Conservation (phyloP, 2,888 invertebrate genomes). For the Ophion ventricosus region DNA sequence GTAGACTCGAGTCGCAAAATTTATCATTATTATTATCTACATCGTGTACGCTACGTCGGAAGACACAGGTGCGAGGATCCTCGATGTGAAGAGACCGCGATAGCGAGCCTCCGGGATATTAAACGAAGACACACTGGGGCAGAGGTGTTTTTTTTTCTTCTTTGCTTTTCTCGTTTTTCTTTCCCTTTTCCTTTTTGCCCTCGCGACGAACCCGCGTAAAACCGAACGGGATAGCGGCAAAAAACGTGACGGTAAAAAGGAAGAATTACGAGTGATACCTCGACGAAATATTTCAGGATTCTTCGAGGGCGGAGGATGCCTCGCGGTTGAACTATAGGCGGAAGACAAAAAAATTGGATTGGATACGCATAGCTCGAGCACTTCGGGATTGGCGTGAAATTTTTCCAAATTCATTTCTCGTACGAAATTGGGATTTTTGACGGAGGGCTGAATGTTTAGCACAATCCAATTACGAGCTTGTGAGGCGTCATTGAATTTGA, state of each 20-base stretch:
- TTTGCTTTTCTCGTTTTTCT: conserved; percentile 11
- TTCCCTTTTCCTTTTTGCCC: conserved; percentile 4
- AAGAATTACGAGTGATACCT: conserved; percentile 64
- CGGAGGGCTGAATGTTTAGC: background rate
- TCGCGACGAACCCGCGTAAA: conserved; percentile 44
- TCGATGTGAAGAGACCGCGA: conserved; percentile 14
- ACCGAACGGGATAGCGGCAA: conserved; percentile 41
- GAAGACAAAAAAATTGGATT: background rate
- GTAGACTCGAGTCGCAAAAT: conserved; percentile 28
- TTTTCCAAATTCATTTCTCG: background rate
- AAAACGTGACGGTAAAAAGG: conserved; percentile 67
- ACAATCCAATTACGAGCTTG: background rate
- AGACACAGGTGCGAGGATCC: conserved; percentile 53
- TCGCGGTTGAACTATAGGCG: background rate
- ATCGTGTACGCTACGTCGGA: conserved; percentile 51
- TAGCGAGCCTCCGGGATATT: conserved; percentile 46
- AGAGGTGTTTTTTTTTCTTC: conserved; percentile 9
- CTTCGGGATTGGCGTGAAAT: background rate
- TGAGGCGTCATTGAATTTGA: no score
- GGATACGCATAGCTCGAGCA: background rate
- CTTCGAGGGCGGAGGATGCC: background rate
- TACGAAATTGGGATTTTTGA: background rate
- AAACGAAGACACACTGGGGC: conserved; percentile 45
- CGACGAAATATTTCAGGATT: conserved; percentile 50
- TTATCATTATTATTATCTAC: conserved; percentile 64